Evolutionary conservation across 2,113 vertebrate genomes (phyloP), one percentile per base, ranked within the genome.

Genomic region (Erythrocebus patas): DNA sequence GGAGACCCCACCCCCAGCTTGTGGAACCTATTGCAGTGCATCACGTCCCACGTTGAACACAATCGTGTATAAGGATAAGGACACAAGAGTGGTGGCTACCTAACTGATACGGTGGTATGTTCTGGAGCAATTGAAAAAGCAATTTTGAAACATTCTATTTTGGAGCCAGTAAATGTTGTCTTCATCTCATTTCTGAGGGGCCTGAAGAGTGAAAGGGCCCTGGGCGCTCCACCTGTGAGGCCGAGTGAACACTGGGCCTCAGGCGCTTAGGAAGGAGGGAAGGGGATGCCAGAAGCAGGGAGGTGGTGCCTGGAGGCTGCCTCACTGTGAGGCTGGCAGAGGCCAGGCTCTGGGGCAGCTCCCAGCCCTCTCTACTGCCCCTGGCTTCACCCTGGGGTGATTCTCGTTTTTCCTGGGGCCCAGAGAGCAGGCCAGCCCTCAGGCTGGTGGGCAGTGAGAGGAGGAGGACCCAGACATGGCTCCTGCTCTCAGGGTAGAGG

Each of bases 81-180:
- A 17, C 38, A 35, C 13, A 38, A 66, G 57, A 79, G 50, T 73
- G 22, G 22, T 89, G 72, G 32, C n/a, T 82, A 66, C 32, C 32
- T 10, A 27, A 17, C n/a, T 85, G n/a, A 27, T 23, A 27, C 6
- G 27, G 50, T 45, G 20, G 5, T 91, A 27, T 59, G 14, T 52
- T 76, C 45, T 82, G 0, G n/a, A 48, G 80, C 59, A n/a, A 57
- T 57, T 83, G 85, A 35, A 70, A 64, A 23, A 50, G 48, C 30
- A 5, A 2, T 55, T 94, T 48, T 68, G 61, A 91, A 91, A 57
- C 83, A 32, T 64, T 76, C 10, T 18, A 80, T 79, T 78, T 90
- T 79, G 81, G 75, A 91, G 38, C 61, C 68, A 79, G 43, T 76
- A 78, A 57, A 32, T 73, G 83, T 72, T 73, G 38, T 92, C 85